Conservation (phyloP, 2,888 invertebrate species). For the Tipula helvola region DNA sequence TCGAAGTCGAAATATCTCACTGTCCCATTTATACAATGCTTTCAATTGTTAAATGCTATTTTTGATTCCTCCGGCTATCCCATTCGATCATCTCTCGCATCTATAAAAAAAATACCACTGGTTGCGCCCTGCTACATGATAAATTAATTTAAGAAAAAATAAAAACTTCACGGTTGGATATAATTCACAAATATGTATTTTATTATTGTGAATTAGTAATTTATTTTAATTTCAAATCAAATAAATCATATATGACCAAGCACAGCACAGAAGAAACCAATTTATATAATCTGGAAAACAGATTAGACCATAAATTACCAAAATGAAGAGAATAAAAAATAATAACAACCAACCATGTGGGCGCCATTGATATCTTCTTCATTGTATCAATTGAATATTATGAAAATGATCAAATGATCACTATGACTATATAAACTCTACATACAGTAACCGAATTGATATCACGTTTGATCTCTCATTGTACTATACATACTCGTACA, state of each 20-base stretch:
- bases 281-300: not conserved
- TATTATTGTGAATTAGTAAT: conserved; percentile 4
- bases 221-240: not conserved
- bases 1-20: not conserved
- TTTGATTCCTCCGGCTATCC: not conserved
- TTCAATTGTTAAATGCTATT: not conserved
- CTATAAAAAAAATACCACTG: not conserved
- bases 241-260: not conserved
- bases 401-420: not conserved
- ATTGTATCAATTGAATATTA: not conserved
- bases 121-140: conserved; percentile 4
- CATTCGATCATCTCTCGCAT: not conserved
- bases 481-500: not conserved
- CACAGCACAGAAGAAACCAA: not conserved
- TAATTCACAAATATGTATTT: not conserved
- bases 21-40: not conserved
- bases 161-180: not conserved
- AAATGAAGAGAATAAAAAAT: not conserved
- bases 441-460: not conserved
- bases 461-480: not conserved
- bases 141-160: not conserved
- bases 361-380: conserved; percentile 4
- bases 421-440: not conserved
- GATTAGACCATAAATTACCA: not conserved
- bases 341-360: not conserved